Conservation (phyloP, 92 coral and sea anemone species). For the Paramuricea clavata region DNA sequence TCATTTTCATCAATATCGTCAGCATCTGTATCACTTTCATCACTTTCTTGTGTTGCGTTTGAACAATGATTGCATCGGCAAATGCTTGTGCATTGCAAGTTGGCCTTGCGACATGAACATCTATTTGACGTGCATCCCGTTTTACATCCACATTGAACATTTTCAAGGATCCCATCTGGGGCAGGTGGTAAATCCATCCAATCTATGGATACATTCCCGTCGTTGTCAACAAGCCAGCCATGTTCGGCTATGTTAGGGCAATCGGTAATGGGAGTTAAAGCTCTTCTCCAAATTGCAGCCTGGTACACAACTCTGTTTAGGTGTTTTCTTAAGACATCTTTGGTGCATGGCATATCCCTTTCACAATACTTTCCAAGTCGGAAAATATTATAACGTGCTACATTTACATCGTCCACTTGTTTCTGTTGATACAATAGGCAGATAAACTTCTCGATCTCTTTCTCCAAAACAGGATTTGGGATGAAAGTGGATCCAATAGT, state of each 20-base stretch:
- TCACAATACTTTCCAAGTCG: slow-evolving; percentile 31
- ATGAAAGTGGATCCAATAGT: slow-evolving; percentile 12
- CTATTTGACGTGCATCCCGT: slow-evolving; percentile 29
- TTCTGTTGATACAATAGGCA: slow-evolving; percentile 22
- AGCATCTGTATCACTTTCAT: too few species aligned
- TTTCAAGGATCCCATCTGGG: slow-evolving; percentile 41
- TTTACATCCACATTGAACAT: slow-evolving; percentile 44
- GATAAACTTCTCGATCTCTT: slow-evolving; percentile 25
- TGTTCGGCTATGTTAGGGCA: slow-evolving; percentile 22
- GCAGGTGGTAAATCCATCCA: slow-evolving; percentile 47
- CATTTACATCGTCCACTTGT: slow-evolving; percentile 23
- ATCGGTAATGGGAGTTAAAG: background rate
- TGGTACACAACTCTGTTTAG: slow-evolving; percentile 24
- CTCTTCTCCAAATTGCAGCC: slow-evolving; percentile 27
- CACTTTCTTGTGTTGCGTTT: background rate
- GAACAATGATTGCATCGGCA: slow-evolving; percentile 22
- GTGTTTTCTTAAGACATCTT: slow-evolving; percentile 15
- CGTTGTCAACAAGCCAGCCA: slow-evolving; percentile 30
- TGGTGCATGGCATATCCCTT: slow-evolving; percentile 30
- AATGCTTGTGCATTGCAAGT: slow-evolving; percentile 47
- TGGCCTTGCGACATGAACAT: slow-evolving; percentile 41
- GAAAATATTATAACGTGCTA: slow-evolving; percentile 21
- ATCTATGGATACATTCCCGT: slow-evolving; percentile 12
- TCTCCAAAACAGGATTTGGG: slow-evolving; percentile 9
- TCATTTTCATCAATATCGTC: slow-evolving; percentile 23